Evolutionary conservation across 2,113 vertebrate species (phyloP).

Genomic region (Leucoraja erinaceus): DNA sequence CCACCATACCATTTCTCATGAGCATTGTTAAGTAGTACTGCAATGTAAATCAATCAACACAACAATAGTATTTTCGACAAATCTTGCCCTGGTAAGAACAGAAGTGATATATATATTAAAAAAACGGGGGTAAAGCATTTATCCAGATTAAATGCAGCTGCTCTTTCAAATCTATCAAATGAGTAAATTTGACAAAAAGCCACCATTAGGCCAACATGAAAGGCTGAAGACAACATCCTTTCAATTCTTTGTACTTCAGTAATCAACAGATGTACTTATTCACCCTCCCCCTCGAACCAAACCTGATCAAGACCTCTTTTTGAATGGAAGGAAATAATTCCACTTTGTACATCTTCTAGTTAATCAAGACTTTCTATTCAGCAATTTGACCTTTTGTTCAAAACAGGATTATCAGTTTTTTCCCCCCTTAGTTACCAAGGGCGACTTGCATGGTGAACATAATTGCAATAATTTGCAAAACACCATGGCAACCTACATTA

Average conservation of each 20-base stretch:
- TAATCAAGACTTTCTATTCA: constrained; percentile 99
- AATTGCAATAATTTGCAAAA: constrained; percentile 99
- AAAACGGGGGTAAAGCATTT: constrained; percentile 55
- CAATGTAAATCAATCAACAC: constrained; percentile 60
- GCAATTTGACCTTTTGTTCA: constrained; percentile 99
- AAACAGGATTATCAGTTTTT: constrained; percentile 99
- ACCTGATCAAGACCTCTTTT: constrained; percentile 78
- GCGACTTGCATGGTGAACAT: constrained; percentile 97
- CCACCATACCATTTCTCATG: neutral
- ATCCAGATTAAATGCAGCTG: constrained; percentile 80
- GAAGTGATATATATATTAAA: constrained; percentile 40
- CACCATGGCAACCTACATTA: constrained; percentile 99
- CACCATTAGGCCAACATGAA: constrained; percentile 82
- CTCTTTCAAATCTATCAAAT: constrained; percentile 74
- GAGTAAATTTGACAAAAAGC: constrained; percentile 80
- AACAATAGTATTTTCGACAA: constrained; percentile 74
- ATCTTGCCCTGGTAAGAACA: constrained; percentile 71
- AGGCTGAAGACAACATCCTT: constrained; percentile 84
- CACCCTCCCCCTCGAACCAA: constrained; percentile 75
- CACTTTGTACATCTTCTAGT: constrained; percentile 99
- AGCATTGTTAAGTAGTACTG: neutral
- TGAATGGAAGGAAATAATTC: constrained; percentile 92
- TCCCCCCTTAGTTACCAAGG: constrained; percentile 82
- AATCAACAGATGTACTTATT: constrained; percentile 89
- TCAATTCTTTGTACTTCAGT: constrained; percentile 83